Evolutionary conservation across 2,888 invertebrate species (phyloP).

Genomic region (Scaeva pyrastri): DNA sequence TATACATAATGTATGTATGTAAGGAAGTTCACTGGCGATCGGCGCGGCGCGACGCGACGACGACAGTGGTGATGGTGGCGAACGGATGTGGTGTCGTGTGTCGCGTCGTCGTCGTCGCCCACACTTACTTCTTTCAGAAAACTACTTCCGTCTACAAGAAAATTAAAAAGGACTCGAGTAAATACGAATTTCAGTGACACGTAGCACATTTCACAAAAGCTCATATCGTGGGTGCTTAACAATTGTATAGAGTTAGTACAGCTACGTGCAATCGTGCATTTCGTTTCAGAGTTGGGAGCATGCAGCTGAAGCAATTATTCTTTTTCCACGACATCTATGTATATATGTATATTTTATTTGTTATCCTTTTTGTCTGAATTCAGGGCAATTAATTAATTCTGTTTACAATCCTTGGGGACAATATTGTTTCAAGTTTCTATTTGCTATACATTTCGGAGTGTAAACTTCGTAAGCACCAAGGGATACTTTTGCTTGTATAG

Average conservation of each 20-base stretch:
- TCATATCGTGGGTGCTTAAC: constrained; percentile 1
- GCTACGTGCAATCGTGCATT: constrained; percentile 19
- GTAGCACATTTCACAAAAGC: not conserved
- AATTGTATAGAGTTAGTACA: not conserved
- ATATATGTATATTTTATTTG: too few species aligned
- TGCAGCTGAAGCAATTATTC: constrained; percentile 23
- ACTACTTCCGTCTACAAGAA: constrained; percentile 22
- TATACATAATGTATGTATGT: too few species aligned
- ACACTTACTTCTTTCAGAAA: not conserved
- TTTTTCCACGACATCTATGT: not conserved
- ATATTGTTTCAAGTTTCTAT: constrained; percentile 6
- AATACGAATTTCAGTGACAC: constrained; percentile 34
- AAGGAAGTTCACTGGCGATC: too few species aligned
- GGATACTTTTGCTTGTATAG: too few species aligned
- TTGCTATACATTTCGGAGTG: not conserved
- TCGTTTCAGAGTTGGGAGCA: not conserved
- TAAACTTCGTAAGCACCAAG: too few species aligned
- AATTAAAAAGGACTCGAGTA: constrained; percentile 9
- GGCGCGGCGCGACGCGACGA: too few species aligned
- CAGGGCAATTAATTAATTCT: constrained; percentile 1
- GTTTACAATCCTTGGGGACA: constrained; percentile 45
- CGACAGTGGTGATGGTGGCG: too few species aligned
- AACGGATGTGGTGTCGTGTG: too few species aligned
- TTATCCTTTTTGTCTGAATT: not conserved
- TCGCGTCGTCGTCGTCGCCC: too few species aligned